Base-by-base conservation (phyloP, 1,140 invertebrate genomes). In the Tetramorium alpestre region DNA sequence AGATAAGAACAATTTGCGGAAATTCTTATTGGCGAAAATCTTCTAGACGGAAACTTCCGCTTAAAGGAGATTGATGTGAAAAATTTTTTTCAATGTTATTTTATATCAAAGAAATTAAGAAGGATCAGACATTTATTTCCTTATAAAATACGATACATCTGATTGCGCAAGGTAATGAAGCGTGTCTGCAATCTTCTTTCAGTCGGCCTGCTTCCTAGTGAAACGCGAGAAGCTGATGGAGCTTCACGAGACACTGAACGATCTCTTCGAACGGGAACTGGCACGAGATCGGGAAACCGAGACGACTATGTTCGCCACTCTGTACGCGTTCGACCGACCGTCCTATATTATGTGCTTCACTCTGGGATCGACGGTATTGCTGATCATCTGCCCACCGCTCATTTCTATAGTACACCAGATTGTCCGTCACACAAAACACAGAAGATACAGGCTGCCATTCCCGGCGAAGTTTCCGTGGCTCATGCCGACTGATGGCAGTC, bases 151-250 rank as follows among this genome's bases (percentile, higher is more conserved):
- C 3, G 33, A 33, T 33, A 33, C 33, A 33, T 33, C 8, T 44
- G 8, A 44, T 6, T 7, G n/a, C 22, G 2, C 54, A 3, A 22
- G n/a, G 8, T 13, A 60, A 60, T 1, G 13, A 13, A 2, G 1
- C 22, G 10, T 28, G 16, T 62, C 5, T 62, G 8, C 44, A 22
- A 16, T 38, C 7, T 75, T 51, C 18, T 84, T 75, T 4, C 18
- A 84, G 69, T 13, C 69, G 5, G 18, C 51, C 10, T 84, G 81
- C 28, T 75, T 84, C 18, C n/a, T 84, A n/a, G 44, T 51, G 11
- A 84, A 84, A 64, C 81, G 81, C 11, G 1, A 75, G 11, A 72
- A 62, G 4, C 18, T 84, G 44, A 33, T 84, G 5, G 28, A 84
- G 18, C 81, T 84, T 47, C 54, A 84, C 11, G 41, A 84, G 0